Evolutionary conservation across 92 coral and sea anemone species (phyloP).

Genomic region (Pocillopora grandis): DNA sequence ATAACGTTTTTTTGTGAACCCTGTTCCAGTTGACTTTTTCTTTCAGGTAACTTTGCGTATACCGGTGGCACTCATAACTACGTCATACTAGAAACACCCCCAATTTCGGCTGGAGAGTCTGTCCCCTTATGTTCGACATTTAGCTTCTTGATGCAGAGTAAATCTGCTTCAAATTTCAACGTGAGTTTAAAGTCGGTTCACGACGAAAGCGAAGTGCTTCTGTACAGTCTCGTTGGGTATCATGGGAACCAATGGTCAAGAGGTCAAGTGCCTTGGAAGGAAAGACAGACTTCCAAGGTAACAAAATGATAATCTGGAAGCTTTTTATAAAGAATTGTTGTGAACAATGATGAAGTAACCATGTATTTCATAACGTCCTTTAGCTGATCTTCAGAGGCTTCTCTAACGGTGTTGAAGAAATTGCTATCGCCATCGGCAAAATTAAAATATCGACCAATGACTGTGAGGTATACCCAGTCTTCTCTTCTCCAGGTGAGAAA

Average conservation of each 20-base stretch:
- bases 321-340: no score
- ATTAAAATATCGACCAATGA: constrained; percentile 44
- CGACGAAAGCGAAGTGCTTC: background rate
- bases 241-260: constrained; percentile 64
- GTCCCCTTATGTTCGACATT: constrained; percentile 59
- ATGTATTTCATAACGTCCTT: background rate
- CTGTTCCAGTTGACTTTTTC: background rate
- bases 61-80: constrained; percentile 2
- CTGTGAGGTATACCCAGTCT: constrained; percentile 49
- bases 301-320: background rate
- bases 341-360: background rate
- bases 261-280: constrained; percentile 59
- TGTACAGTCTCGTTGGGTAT: constrained; percentile 64
- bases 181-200: constrained; percentile 15
- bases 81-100: constrained; percentile 16
- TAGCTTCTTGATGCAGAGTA: constrained; percentile 47
- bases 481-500: constrained; percentile 57
- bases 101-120: background rate
- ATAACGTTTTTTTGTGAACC: background rate
- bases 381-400: constrained; percentile 62
- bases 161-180: constrained; percentile 24
- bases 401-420: constrained; percentile 32
- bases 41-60: constrained; percentile 32
- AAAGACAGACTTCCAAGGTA: constrained; percentile 47
- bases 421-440: constrained; percentile 62